Evolutionary conservation across 2,888 invertebrate species (phyloP), one percentile per base, ranked within the genome.

Genomic region (Epirrhoe tristata): DNA sequence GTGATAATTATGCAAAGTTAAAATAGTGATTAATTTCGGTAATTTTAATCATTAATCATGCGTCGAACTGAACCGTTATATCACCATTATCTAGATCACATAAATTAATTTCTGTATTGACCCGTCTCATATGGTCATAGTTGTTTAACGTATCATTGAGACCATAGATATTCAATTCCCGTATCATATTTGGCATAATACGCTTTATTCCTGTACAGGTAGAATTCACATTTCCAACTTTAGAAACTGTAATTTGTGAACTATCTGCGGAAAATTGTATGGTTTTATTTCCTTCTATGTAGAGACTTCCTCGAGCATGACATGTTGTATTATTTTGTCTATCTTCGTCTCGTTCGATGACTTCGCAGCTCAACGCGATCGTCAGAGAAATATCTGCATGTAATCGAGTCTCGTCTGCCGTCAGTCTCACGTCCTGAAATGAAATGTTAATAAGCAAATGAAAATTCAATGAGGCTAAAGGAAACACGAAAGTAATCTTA

Each of bases 81-180:
- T 80, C 73, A 14, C 74, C 64, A 3, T 66, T 58, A 31, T 74
- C 54, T 8, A 89, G 73, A 51, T 71, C 50, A 67, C 93, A 92
- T 36, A 93, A 78, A 73, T 90, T 74, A 48, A 89, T 79, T 5
- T 64, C 69, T 0, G 66, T 65, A 10, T n/a, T 62, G 5, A 89
- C 67, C 50, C 78, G 66, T 73, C 76, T 85, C 59, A 83, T 75
- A 55, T 88, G 72, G 71, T 93, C 93, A 57, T 82, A 95, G 74
- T 93, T 93, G 67, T 93, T 93, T 7, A 83, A 57, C 52, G 81
- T 76, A 6, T 82, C 77, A 36, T 83, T 77, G 5, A 94, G 80
- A 5, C 93, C 93, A 61, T 88, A 94, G 5, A 93, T 76, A 17
- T 76, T 81, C 6, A 93, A 72, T 65, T 85, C 79, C 48, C 68